Conservation (phyloP, 2,113 vertebrate genomes). For the Cervus canadensis region DNA sequence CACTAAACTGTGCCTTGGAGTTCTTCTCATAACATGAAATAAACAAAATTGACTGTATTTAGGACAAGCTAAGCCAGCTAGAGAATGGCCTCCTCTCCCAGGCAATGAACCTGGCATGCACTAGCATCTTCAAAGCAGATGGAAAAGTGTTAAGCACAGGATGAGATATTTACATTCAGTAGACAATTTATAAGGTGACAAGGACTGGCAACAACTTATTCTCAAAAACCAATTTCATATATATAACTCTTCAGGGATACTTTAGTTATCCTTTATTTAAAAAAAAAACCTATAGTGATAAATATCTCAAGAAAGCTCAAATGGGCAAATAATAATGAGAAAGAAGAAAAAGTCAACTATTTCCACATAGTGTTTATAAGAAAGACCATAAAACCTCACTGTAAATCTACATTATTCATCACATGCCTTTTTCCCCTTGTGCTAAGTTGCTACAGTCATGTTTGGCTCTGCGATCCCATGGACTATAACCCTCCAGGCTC, state of each 20-base stretch:
- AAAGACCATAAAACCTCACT: background rate
- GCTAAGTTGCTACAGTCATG: background rate
- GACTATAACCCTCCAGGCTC: background rate
- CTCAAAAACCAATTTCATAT: constrained; percentile 14
- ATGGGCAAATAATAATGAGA: background rate
- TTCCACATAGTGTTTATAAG: background rate
- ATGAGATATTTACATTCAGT: background rate
- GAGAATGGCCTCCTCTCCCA: background rate
- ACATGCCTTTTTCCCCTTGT: background rate
- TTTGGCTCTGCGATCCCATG: background rate
- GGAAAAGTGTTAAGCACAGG: background rate
- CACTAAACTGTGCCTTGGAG: background rate
- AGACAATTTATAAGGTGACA: background rate
- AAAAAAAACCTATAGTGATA: background rate
- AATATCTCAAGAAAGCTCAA: constrained; percentile 23
- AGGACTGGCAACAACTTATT: background rate
- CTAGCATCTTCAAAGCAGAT: background rate
- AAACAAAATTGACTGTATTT: background rate
- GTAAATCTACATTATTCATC: background rate
- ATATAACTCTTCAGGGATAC: background rate
- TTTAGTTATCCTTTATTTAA: constrained; percentile 15
- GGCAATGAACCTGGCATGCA: background rate
- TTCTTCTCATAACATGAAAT: background rate
- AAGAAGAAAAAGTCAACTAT: background rate
- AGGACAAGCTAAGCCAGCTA: background rate